Conservation (phyloP, 2,797 vertebrate genomes). For the Sebastes kiyomatsui region DNA sequence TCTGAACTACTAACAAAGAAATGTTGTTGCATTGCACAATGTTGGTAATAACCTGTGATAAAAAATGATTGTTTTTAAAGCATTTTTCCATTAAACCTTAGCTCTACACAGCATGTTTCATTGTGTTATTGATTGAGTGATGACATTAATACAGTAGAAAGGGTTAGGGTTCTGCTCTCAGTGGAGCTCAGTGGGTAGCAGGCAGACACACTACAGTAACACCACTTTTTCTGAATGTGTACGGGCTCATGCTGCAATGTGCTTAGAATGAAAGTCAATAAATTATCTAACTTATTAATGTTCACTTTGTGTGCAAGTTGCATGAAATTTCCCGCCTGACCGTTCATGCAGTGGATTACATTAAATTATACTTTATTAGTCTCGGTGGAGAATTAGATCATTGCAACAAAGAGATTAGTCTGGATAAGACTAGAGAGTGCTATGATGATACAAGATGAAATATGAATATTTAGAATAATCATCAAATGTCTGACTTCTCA, state of each 20-base stretch:
- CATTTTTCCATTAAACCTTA: conserved; percentile 72
- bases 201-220: not conserved
- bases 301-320: not conserved
- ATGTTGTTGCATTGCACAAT: conserved; percentile 62
- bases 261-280: not conserved
- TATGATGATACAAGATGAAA: not conserved
- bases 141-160: not conserved
- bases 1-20: conserved; percentile 44
- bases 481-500: not conserved
- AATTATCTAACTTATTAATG: not conserved
- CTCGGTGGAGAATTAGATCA: not conserved
- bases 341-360: not conserved
- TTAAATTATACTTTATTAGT: not conserved
- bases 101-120: conserved; percentile 43
- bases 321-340: not conserved
- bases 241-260: not conserved
- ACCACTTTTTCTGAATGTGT: not conserved
- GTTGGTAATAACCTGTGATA: conserved; percentile 58
- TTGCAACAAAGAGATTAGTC: not conserved
- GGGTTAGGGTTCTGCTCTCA: not conserved
- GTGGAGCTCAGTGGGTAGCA: not conserved
- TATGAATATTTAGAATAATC: not conserved
- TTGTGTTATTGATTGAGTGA: conserved; percentile 19
- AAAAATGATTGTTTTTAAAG: conserved; percentile 63
- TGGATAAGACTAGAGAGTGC: not conserved